These are phyloP conservation scores for Cephalotes varians DNA, from an alignment of 2,888 invertebrate species.

Conservation along the genomic window DNA sequence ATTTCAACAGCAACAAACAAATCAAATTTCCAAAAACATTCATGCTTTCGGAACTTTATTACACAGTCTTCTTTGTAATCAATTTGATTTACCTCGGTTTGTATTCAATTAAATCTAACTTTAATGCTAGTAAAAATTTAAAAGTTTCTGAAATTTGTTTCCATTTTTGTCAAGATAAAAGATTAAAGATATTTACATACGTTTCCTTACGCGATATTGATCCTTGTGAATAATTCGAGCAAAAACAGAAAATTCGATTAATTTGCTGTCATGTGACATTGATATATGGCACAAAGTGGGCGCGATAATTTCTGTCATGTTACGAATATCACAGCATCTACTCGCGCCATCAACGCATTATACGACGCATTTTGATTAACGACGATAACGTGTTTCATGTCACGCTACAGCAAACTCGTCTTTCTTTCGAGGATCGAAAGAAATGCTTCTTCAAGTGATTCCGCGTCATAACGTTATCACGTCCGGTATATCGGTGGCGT, in stretches of 20 bases:
- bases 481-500: constrained; percentile 64
- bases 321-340: constrained; percentile 40
- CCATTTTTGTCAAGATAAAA: background rate
- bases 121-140: background rate
- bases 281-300: constrained; percentile 17
- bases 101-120: background rate
- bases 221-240: background rate
- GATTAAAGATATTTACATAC: background rate
- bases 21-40: background rate
- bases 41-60: background rate
- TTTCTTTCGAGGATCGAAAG: constrained; percentile 38
- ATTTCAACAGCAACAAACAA: too few species aligned
- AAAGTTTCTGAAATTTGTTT: background rate
- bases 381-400: constrained; percentile 14
- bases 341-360: constrained; percentile 20
- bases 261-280: constrained; percentile 11
- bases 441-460: constrained; percentile 65
- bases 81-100: background rate
- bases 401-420: background rate
- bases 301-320: constrained; percentile 36
- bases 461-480: constrained; percentile 62
- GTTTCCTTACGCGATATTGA: background rate
- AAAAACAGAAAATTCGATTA: constrained; percentile 16
- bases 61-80: background rate
- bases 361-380: constrained; percentile 31